Base-by-base conservation (phyloP, 2,888 invertebrate species). In the Drosophila mercatorum region DNA sequence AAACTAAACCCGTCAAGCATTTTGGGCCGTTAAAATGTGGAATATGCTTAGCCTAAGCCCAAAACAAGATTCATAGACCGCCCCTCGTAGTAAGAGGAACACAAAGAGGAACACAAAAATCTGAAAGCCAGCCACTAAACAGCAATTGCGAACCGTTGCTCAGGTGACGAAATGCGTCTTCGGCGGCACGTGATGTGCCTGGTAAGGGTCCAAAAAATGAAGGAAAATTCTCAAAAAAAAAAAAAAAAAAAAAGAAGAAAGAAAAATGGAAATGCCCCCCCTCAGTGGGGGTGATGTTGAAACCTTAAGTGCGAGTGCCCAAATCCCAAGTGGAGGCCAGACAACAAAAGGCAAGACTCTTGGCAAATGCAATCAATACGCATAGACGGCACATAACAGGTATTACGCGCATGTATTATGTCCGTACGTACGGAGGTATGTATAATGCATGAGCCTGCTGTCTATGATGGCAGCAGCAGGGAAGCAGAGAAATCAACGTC, bases 361-460 rank as follows among this genome's bases (percentile, higher is more conserved):
- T 11, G 51, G 67, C 74, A 87, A 81, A 89, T 89, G 85, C 86
- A 89, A 86, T 89, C 86, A 89, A 86, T 89, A 86, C 82, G 80
- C 73, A 80, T 82, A 76, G 83, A 88, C 86, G 69, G 83, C 83
- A 78, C 72, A 88, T 78, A 80, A 72, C 89, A 88, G 83, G 83
- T 83, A 83, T 83, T 79, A 82, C 53, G 67, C 44, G 72, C 43
- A 38, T 64, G 69, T 72, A 47, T 68, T 70, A 82, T 68, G 81
- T 73, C 75, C 84, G 26, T 46, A 26, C 26, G 12, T 26, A 1
- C 34, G 49, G 17, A 17, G 17, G 17, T 43, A 67, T 67, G 67
- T 67, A 56, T 67, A 76, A 76, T 85, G 80, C 77, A 84, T 87
- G 75, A 8, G 38, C 17, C 46, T 46, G 3, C 36, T 51, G 49